Conservation (phyloP, 2,888 invertebrate genomes). For the Chirona hameri region DNA sequence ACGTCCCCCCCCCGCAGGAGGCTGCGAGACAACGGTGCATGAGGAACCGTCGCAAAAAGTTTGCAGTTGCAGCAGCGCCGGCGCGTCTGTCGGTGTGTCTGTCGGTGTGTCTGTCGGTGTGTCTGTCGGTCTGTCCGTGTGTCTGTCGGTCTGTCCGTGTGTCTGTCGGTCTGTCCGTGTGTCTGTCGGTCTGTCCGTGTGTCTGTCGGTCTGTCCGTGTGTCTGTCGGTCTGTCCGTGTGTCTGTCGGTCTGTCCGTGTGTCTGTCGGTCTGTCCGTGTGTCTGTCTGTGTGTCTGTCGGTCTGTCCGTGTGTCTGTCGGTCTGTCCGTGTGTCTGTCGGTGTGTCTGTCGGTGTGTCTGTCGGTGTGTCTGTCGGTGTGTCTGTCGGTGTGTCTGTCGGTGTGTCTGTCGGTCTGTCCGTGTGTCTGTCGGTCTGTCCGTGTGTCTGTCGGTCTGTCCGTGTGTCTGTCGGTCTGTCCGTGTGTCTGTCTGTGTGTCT, state of each 20-base stretch:
- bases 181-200: background rate
- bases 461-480: background rate
- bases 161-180: background rate
- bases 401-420: background rate
- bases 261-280: background rate
- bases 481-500: too few species aligned
- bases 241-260: background rate
- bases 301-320: too few species aligned
- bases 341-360: background rate
- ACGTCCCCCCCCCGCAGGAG: too few species aligned
- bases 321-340: background rate
- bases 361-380: background rate
- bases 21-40: background rate
- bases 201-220: background rate
- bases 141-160: background rate
- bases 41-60: background rate
- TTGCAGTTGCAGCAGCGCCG: background rate
- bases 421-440: background rate
- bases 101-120: background rate
- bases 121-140: too few species aligned
- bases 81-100: background rate
- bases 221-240: background rate
- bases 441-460: background rate
- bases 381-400: background rate
- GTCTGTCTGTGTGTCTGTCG: too few species aligned